A percentile compares a stretch with the other conserved stretches of the same genome.
phyloP scores from a whole-genome alignment of 92 coral and sea anemone species.

The Palythoa caribaeorum region DNA sequence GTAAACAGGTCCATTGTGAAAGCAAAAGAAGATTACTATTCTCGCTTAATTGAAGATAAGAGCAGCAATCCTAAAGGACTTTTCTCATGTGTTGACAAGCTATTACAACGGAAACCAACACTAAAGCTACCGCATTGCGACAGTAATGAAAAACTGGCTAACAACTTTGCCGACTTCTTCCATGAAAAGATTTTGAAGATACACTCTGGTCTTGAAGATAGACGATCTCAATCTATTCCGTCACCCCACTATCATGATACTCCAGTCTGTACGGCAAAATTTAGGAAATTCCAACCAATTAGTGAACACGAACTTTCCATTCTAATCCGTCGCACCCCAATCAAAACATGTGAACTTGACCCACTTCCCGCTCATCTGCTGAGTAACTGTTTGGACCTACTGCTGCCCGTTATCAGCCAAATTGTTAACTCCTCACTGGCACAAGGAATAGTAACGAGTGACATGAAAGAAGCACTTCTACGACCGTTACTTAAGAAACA shows the following conservation, averaged over 20 bases:
- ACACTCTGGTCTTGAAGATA: slow-evolving; percentile 26
- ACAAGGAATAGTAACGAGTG: slow-evolving; percentile 32
- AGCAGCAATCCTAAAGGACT: slow-evolving; percentile 47
- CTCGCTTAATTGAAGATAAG: slow-evolving; percentile 48
- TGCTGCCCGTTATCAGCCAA: slow-evolving; percentile 16
- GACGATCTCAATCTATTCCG: slow-evolving; percentile 28
- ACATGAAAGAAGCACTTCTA: slow-evolving; percentile 42
- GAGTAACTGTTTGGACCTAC: slow-evolving; percentile 17
- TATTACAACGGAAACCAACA: slow-evolving; percentile 42
- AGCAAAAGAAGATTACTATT: slow-evolving; percentile 46
- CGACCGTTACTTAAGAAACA: slow-evolving; percentile 39
- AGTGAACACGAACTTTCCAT: slow-evolving; percentile 32
- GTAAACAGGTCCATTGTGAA: slow-evolving; percentile 47
- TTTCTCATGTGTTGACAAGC: slow-evolving; percentile 48
- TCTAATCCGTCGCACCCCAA: slow-evolving; percentile 34
- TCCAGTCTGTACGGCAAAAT: slow-evolving; percentile 37
- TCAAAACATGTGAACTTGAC: slow-evolving; percentile 49
- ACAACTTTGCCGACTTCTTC: slow-evolving; percentile 53
- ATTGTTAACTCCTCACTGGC: slow-evolving; percentile 38
- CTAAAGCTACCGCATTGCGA: slow-evolving; percentile 39
- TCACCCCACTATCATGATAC: slow-evolving; percentile 25
- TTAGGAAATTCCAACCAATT: slow-evolving; percentile 28
- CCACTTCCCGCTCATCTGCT: slow-evolving; percentile 42
- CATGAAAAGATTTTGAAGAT: slow-evolving; percentile 44
- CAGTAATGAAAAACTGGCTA: slow-evolving; percentile 30